Base-by-base conservation (phyloP, 2,113 vertebrate species). In the Ailuropoda melanoleuca region DNA sequence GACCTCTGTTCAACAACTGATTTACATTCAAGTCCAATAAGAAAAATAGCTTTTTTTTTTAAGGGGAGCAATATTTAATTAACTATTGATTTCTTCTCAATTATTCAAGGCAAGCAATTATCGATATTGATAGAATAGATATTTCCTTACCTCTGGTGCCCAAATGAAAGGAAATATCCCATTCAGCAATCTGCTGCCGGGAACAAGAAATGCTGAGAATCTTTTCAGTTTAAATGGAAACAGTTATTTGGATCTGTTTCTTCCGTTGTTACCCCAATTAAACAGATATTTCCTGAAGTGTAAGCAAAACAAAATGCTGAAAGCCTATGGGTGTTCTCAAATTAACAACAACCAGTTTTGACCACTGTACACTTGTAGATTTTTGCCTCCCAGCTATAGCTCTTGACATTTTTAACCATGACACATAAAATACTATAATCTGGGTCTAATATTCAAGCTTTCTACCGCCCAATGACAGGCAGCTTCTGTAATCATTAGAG, bases 21-120 rank as follows among this genome's bases (percentile, higher is more conserved):
- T 97, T 97, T 97, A 93, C 55, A 97, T 98, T 98, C 96, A 50
- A 2, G 86, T 88, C 46, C 39, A 96, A 98, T 95, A 93, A 97
- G 90, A 95, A 82, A 82, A 98, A 97, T 87, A 31, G 80, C 64
- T 77, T 96, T 80, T 90, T 95, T 62, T 88, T 93, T 68, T 43
- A 96, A 86, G 50, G 95, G 66, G 64, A 62, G 26, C 84, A 94
- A 97, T 95, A 93, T 98, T 98, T 98, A 98, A 98, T 98, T 97
- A 98, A 96, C 97, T 98, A 85, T 93, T 97, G 98, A 97, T 97
- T 98, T 97, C 70, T 97, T 93, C 94, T 97, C 96, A 97, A 66
- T 98, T 98, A 98, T 97, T 98, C 97, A 97, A 97, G 96, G 96
- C 91, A 95, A 98, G 97, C 86, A 98, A 77, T 93, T 92, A 95